Evolutionary conservation across 2,888 invertebrate species (phyloP).

Genomic region (Cataglyphis rosenhaueri): DNA sequence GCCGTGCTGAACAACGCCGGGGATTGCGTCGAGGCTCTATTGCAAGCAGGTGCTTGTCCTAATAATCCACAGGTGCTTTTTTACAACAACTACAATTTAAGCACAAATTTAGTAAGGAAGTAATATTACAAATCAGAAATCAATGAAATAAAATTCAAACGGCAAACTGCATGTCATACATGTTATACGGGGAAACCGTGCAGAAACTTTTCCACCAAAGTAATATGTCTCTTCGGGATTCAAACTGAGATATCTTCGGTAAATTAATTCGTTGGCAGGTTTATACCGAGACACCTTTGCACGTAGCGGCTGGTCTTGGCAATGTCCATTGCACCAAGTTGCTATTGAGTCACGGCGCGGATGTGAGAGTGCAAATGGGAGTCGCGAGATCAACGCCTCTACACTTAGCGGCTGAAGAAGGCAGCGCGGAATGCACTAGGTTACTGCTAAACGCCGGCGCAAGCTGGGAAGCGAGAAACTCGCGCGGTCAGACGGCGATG

Average conservation of each 20-base stretch:
- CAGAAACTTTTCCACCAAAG: constrained; percentile 11
- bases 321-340: constrained; percentile 90
- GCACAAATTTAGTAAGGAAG: constrained; percentile 40
- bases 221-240: background rate
- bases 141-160: constrained; percentile 19
- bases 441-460: constrained; percentile 92
- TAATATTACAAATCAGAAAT: background rate
- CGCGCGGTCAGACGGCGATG: constrained; percentile 92
- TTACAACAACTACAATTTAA: constrained; percentile 11
- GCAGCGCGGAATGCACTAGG: constrained; percentile 91
- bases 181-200: background rate
- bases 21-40: constrained; percentile 90
- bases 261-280: constrained; percentile 86
- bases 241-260: background rate
- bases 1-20: constrained; percentile 92
- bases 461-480: constrained; percentile 91
- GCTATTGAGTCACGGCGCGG: constrained; percentile 92
- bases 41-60: constrained; percentile 92
- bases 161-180: background rate
- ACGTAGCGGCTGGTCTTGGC: constrained; percentile 92
- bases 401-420: constrained; percentile 95
- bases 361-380: constrained; percentile 91
- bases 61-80: constrained; percentile 91
- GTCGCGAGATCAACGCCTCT: constrained; percentile 91
- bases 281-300: constrained; percentile 94